A percentile compares a stretch with the other conserved stretches of the same genome.
These are phyloP conservation scores for Noctua fimbriata DNA, from an alignment of 2,888 invertebrate species.

Conservation along the genomic window DNA sequence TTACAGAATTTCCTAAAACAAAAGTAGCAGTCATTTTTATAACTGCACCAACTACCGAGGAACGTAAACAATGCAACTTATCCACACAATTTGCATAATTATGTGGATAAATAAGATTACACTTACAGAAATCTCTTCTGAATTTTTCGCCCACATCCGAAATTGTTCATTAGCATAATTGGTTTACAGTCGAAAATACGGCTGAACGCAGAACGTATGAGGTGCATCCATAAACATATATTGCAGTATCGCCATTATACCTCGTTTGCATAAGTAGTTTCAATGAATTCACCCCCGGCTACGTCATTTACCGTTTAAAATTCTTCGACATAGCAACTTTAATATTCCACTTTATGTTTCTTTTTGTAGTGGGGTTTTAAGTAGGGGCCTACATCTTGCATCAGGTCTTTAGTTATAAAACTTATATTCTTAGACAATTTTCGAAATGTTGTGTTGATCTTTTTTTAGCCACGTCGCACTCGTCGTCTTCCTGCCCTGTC, in stretches of 20 bases:
- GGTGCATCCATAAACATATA: conserved; percentile 63
- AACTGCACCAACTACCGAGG: neutral
- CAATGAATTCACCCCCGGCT: conserved; percentile 67
- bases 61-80: conserved; percentile 12
- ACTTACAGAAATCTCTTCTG: conserved; percentile 47
- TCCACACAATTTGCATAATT: conserved; percentile 34
- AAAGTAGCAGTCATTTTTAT: neutral
- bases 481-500: neutral
- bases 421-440: neutral
- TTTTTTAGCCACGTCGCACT: neutral
- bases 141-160: conserved; percentile 52
- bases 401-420: neutral
- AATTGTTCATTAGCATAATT: conserved; percentile 64
- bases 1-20: neutral
- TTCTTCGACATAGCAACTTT: conserved; percentile 47
- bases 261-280: conserved; percentile 81
- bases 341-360: conserved; percentile 48
- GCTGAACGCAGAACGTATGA: conserved; percentile 44
- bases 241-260: conserved; percentile 75
- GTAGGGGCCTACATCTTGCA: neutral
- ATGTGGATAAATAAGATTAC: too few relatives aligned
- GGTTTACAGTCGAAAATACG: conserved; percentile 54
- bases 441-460: neutral
- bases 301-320: conserved; percentile 56
- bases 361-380: conserved; percentile 43